Evolutionary conservation across 2,113 vertebrate species (phyloP), one percentile per base, ranked within the genome.

Genomic region (Otolemur garnettii): DNA sequence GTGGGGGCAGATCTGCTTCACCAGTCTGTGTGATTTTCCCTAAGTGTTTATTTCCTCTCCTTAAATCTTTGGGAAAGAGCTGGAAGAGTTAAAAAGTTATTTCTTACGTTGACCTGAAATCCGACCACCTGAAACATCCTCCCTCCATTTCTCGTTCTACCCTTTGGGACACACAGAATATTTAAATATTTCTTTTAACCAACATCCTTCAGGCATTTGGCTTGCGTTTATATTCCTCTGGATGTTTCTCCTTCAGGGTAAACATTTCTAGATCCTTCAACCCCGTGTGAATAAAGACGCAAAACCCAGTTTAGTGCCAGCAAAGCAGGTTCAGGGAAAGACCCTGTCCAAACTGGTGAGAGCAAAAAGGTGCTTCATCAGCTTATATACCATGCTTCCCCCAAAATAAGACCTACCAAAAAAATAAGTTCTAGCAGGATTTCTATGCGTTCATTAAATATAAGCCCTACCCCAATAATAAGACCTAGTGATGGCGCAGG

Each of bases 41-140:
- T 35, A 71, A 38, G 9, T 80, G 35, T n/a, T 35, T 62, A 35
- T 42, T 83, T 12, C 24, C 18, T 28, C 77, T 66, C 5, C 26
- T 12, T 79, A 30, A 91, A 74, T 86, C 24, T 30, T 5, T 77
- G 71, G 62, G 19, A 62, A 71, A 80, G 30, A 86, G 13, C 2
- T 33, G 28, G 8, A 62, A 81, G 33, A 86, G 45, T 90, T 93
- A 88, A 91, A 90, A 62, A 57, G 14, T 28, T 59, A 55, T 75
- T 87, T 84, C 19, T 60, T 87, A 50, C 4, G 55, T 24, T 77
- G 33, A 93, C 50, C 77, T 79, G 33, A 95, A 95, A 87, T 85
- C 24, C 75, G 55, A 82, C 45, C n/a, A 77, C 30, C 26, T 30
- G 59, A 69, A 81, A 93, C 19, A 57, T 50, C 50, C 86, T 38